These are phyloP conservation scores for Semicossyphus pulcher DNA, from an alignment of 2,113 vertebrate genomes.

Conservation along the genomic window DNA sequence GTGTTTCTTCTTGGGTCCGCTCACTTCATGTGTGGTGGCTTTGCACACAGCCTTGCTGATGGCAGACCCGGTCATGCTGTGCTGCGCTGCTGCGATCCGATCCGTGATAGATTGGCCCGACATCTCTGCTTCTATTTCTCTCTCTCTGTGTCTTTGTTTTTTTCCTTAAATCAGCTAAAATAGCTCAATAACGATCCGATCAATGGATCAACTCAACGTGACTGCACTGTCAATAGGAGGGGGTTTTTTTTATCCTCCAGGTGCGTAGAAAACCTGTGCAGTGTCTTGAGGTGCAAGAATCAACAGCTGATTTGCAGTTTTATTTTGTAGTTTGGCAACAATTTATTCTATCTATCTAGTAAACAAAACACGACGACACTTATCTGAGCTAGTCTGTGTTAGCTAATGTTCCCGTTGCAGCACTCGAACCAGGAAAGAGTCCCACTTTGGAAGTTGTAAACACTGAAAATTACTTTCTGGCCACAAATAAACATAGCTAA, in stretches of 20 bases:
- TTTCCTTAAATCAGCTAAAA: constrained; percentile 30
- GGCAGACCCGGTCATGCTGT: constrained; percentile 91
- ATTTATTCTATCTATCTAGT: constrained; percentile 43
- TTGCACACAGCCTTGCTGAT: constrained; percentile 92
- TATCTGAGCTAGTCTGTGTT: constrained; percentile 76
- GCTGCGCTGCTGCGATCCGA: constrained; percentile 90
- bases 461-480: constrained; percentile 73
- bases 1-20: constrained; percentile 93
- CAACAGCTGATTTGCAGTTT: background rate
- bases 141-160: background rate
- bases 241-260: background rate
- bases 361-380: constrained; percentile 53
- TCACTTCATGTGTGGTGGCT: constrained; percentile 91
- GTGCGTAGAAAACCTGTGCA: constrained; percentile 36
- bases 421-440: constrained; percentile 75
- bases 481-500: constrained; percentile 80
- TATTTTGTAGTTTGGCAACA: constrained; percentile 4
- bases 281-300: constrained; percentile 18
- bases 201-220: constrained; percentile 53
- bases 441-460: constrained; percentile 71
- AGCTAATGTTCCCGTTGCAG: constrained; percentile 82
- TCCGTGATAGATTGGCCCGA: constrained; percentile 92
- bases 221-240: constrained; percentile 55
- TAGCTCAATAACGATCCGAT: constrained; percentile 58
- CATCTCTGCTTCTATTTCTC: constrained; percentile 70